Conservation (phyloP, 2,797 vertebrate species). For the Neosalanx taihuensis region DNA sequence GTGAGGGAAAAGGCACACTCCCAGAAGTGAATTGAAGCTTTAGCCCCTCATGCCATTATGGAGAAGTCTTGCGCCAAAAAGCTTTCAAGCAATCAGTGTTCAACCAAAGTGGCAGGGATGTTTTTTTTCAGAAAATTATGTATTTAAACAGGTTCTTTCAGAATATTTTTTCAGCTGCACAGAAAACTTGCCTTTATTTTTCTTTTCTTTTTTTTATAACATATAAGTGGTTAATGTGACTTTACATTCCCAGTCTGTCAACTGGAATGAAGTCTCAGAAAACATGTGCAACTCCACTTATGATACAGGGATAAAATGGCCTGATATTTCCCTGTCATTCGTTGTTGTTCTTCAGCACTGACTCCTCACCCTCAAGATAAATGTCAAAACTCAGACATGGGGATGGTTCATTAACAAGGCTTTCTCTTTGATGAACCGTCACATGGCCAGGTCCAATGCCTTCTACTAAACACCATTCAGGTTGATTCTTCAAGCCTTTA, state of each 20-base stretch:
- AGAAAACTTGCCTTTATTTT: background rate
- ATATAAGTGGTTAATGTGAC: constrained; percentile 30
- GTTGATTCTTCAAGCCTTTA: no score
- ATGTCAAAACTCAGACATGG: constrained; percentile 31
- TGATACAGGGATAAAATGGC: constrained; percentile 16
- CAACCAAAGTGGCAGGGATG: constrained; percentile 13
- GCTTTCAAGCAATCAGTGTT: constrained; percentile 1
- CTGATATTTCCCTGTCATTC: constrained; percentile 22
- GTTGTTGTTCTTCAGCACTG: constrained; percentile 33
- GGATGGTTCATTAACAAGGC: constrained; percentile 30
- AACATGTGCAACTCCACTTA: constrained; percentile 18
- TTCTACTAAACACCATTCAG: no score
- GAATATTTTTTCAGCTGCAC: constrained; percentile 26
- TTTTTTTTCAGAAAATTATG: background rate
- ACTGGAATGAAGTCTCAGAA: constrained; percentile 31
- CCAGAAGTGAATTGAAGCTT: constrained; percentile 32
- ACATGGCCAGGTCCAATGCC: no score
- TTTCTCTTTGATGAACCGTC: constrained; percentile 7
- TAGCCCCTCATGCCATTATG: constrained; percentile 35
- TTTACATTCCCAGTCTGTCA: constrained; percentile 37
- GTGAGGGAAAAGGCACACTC: constrained; percentile 25
- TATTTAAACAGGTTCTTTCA: constrained; percentile 9
- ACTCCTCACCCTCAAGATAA: constrained; percentile 26
- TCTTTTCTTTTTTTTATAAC: background rate
- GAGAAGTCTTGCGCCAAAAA: constrained; percentile 3